Evolutionary conservation across 2,113 vertebrate genomes (phyloP), one percentile per base, ranked within the genome.

Genomic region (Cinclus mexicanus): DNA sequence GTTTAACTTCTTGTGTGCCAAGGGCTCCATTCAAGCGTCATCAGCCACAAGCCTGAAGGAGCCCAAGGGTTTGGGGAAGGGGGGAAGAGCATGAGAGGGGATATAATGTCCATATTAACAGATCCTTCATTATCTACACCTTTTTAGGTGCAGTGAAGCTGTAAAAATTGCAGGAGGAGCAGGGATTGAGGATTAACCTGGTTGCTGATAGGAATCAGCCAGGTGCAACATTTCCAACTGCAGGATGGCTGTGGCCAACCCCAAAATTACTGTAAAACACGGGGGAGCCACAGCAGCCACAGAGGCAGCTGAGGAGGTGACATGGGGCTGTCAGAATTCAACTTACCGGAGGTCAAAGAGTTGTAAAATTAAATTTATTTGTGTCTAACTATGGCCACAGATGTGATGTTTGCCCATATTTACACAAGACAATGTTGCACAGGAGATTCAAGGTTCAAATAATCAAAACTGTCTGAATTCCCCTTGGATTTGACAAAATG

Each of bases 311-410:
- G 33, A 46, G 65, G 2, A 47, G 37, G 25, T 2, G 72, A 42
- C 7, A 0, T 0, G 22, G 13, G 13, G 14, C 33, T 22, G 52
- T 26, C 50, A 37, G 39, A 60, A 61, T 50, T 37, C 47, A 61
- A 17, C 14, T 52, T 14, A 3, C 17, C 23, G 42, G 59, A 59
- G 63, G 61, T 8, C 11, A 21, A 11, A 83, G 53, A 72, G 35
- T 7, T 53, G 17, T 2, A 56, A 11, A 92, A 46, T 44, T 50
- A 5, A 2, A 87, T 76, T 81, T 68, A 26, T 13, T 68, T 35
- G 2, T 2, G 22, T 25, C 35, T 65, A 44, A 70, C 52, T 6
- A 11, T 0, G 0, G 77, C 23, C 71, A 80, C 0, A 0, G 23
- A 35, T 0, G 3, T 14, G 63, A 42, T 7, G 37, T 24, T 65